Evolutionary conservation across 2,888 invertebrate species (phyloP).

Genomic region (Altica lythri): DNA sequence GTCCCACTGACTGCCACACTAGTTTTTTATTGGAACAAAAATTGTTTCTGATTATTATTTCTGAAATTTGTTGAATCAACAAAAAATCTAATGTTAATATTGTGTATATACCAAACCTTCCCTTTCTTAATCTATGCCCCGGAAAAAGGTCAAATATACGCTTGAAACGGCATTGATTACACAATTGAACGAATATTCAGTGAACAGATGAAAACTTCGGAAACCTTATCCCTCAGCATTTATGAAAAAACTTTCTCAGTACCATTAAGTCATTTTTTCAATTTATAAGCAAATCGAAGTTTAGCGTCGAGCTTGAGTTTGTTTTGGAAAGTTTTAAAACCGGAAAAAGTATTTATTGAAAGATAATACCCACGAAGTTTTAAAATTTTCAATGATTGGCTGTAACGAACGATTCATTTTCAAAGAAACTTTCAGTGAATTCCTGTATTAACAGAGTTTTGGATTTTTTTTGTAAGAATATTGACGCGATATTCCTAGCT

Average conservation of each 20-base stretch:
- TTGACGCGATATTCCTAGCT: not conserved
- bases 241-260: conserved; percentile 24
- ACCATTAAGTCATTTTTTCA: conserved; percentile 30
- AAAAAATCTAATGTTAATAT: too few relatives aligned
- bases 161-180: conserved; percentile 19
- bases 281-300: conserved; percentile 36
- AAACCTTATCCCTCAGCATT: conserved; percentile 13
- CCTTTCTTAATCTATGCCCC: not conserved
- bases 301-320: conserved; percentile 25
- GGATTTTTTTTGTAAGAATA: not conserved
- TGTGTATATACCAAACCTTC: not conserved
- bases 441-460: conserved; percentile 17
- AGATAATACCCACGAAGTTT: conserved; percentile 22
- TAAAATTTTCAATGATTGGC: conserved; percentile 12
- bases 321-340: conserved; percentile 21
- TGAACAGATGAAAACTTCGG: conserved; percentile 14
- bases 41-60: too few relatives aligned
- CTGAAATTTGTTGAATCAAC: too few relatives aligned
- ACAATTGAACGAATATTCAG: conserved; percentile 22
- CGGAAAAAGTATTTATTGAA: conserved; percentile 28
- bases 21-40: too few relatives aligned
- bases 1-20: too few relatives aligned
- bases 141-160: conserved; percentile 14
- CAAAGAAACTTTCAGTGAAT: not conserved
- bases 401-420: conserved; percentile 4